phyloP scores from a whole-genome alignment of 1,140 invertebrate species.

The Onthophagus taurus region DNA sequence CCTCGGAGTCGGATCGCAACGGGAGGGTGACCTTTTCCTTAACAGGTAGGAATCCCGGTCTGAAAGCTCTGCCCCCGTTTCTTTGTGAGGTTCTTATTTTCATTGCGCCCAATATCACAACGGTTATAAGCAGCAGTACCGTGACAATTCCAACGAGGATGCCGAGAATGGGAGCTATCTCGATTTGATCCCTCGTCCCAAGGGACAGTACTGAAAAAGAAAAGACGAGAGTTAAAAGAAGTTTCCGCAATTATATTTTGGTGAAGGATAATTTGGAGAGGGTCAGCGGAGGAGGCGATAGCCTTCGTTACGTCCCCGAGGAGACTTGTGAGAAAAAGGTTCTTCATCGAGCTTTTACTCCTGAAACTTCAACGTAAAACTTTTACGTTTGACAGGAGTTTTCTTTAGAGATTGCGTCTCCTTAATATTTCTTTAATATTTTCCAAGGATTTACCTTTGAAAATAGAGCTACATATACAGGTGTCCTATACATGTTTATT shows the following conservation, averaged over 20 bases:
- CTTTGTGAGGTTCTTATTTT: constrained; percentile 49
- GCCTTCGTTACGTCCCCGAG: not conserved
- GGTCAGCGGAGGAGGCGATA: not conserved
- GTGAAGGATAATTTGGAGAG: not conserved
- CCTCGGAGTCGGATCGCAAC: constrained; percentile 51
- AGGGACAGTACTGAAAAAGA: constrained; percentile 31
- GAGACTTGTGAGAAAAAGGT: too few species aligned
- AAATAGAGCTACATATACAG: too few species aligned
- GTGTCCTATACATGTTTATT: too few species aligned
- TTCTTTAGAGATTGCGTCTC: too few species aligned
- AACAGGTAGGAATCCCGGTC: constrained; percentile 52
- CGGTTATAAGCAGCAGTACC: constrained; percentile 56
- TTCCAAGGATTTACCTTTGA: too few species aligned
- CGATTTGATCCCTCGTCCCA: constrained; percentile 42
- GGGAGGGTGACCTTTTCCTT: constrained; percentile 59
- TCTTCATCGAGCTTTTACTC: too few species aligned
- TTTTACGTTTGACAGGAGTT: too few species aligned
- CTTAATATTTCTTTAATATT: too few species aligned
- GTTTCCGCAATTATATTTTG: constrained; percentile 4
- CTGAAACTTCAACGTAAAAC: too few species aligned
- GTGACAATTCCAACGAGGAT: constrained; percentile 62
- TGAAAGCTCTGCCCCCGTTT: constrained; percentile 40
- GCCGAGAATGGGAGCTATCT: constrained; percentile 65
- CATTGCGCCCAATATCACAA: constrained; percentile 59
- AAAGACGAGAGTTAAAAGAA: not conserved